Evolutionary conservation across 2,888 invertebrate genomes (phyloP).

Genomic region (Chironomus tentans): DNA sequence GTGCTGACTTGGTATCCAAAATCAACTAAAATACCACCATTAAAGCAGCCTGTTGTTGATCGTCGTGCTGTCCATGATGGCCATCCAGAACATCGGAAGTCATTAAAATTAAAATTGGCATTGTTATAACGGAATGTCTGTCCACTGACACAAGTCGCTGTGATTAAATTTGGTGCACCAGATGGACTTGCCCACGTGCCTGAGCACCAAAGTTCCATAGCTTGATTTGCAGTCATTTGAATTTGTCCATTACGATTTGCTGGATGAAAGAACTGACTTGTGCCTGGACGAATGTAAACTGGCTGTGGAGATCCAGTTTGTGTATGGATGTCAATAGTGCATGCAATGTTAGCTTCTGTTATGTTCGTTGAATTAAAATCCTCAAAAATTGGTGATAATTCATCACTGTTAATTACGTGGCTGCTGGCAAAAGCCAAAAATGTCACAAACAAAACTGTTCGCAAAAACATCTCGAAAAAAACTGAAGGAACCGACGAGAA

Average conservation of each 20-base stretch:
- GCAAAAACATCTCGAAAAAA: no score
- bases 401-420: no score
- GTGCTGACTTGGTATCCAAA: neutral
- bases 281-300: conserved; percentile 45
- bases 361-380: no score
- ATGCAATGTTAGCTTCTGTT: neutral
- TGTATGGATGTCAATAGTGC: neutral
- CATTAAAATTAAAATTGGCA: neutral
- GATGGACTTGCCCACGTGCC: conserved; percentile 30
- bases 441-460: no score
- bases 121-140: neutral
- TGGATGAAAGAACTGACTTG: conserved; percentile 35
- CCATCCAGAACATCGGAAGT: neutral
- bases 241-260: conserved; percentile 32
- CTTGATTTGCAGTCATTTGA: conserved; percentile 32
- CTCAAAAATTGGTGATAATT: no score
- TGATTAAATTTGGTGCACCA: neutral
- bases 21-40: neutral
- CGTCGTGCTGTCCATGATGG: neutral
- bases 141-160: neutral
- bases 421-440: no score
- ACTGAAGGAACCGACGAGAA: no score
- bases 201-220: conserved; percentile 36
- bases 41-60: neutral
- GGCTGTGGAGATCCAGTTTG: conserved; percentile 45